Base-by-base conservation (phyloP, 2,888 invertebrate genomes). In the Hemistola chrysoprasaria region DNA sequence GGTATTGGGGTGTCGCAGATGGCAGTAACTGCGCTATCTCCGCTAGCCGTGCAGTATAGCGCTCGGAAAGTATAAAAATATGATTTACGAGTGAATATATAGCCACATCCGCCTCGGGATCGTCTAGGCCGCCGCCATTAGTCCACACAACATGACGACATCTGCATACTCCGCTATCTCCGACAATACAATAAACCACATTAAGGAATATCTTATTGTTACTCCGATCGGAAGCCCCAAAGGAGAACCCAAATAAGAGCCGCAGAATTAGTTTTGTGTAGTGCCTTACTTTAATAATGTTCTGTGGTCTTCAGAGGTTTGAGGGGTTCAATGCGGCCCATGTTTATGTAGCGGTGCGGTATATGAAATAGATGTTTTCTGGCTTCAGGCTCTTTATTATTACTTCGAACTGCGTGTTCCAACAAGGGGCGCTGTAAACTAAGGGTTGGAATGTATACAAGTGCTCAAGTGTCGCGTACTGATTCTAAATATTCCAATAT, bases 341-440 rank as follows among this genome's bases (percentile, higher is more conserved):
- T 75, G 77, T 80, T 80, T 79, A 76, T 80, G 76, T 78, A 80
- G 73, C 68, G 64, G 69, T 71, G 62, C 66, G 71, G 70, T 83
- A 69, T 79, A 84, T 84, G 78, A 81, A 87, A 79, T 85, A 69
- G 75, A 82, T 83, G 84, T 86, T 87, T 85, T 87, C 78, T 85
- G 85, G 87, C 87, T 88, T 84, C 85, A 78, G 87, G 87, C 87
- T 75, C 80, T 86, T 82, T 86, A 83, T 85, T 87, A 85, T 87
- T 87, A 85, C 83, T 86, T 80, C 77, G 79, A 72, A 71, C 78
- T 77, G 74, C 64, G 65, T 64, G 61, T 64, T 64, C 65, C 66
- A 72, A 72, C 53, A 64, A 68, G 72, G 81, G 81, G 78, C 60
- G 68, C 61, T 59, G 55, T 53, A 51, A 55, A 57, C 63, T 62